These are phyloP conservation scores for Platyrinchus mystaceus DNA, from an alignment of 2,797 vertebrate species.

Conservation along the genomic window DNA sequence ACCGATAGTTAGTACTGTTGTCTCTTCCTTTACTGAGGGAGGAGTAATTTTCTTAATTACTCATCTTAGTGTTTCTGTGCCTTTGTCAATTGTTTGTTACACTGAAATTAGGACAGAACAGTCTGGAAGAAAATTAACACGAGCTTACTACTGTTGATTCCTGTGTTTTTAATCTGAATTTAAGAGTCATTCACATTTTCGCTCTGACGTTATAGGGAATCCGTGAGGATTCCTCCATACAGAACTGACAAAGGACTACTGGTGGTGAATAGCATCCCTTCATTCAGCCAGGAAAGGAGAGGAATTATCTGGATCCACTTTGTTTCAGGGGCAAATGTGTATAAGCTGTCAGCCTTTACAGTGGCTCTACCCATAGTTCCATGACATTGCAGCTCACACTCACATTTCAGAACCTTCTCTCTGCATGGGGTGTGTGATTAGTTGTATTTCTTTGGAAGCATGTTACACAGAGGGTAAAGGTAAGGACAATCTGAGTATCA, in stretches of 20 bases:
- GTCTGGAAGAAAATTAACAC: neutral
- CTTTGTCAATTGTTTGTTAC: neutral
- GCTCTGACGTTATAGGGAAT: neutral
- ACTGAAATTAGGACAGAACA: neutral
- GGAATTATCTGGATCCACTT: neutral
- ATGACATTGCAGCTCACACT: neutral
- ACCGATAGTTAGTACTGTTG: neutral
- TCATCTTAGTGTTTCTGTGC: neutral
- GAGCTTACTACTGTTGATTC: neutral
- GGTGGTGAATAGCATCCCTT: neutral
- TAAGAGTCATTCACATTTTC: neutral
- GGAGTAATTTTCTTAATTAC: neutral
- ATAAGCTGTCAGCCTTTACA: neutral
- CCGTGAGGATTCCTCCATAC: neutral
- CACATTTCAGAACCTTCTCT: neutral
- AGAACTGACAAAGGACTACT: neutral
- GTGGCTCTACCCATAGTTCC: neutral
- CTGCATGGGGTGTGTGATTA: neutral
- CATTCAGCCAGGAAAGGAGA: neutral
- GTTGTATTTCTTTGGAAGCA: neutral
- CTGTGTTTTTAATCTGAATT: neutral
- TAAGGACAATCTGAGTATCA: neutral
- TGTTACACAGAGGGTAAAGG: neutral
- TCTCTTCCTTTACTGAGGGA: neutral
- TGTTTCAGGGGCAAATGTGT: neutral